Evolutionary conservation across 2,888 invertebrate species (phyloP).

Genomic region (Chymomyza fuscimana): DNA sequence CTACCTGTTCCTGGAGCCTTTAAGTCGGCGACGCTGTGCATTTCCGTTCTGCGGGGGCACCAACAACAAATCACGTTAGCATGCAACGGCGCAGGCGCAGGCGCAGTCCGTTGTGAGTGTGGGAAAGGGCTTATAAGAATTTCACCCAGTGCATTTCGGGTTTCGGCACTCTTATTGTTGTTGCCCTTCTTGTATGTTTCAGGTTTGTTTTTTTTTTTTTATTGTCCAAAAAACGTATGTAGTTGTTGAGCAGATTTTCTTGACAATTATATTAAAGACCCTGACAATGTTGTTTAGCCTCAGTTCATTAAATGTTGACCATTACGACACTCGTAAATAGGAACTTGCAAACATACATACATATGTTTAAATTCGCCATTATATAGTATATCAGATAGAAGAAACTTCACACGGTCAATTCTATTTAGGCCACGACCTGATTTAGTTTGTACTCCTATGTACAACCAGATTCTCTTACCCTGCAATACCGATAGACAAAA

Average conservation of each 20-base stretch:
- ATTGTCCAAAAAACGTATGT: conserved; percentile 26
- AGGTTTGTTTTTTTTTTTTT: conserved; percentile 52
- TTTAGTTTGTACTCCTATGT: conserved; percentile 48
- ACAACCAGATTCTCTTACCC: not conserved
- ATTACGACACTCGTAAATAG: not conserved
- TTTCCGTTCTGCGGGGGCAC: conserved; percentile 45
- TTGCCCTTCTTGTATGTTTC: conserved; percentile 31
- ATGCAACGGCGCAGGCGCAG: conserved; percentile 60
- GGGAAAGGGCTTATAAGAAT: conserved; percentile 73
- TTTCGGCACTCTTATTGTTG: conserved; percentile 36
- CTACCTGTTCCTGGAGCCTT: conserved; percentile 59
- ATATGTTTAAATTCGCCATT: too few relatives aligned
- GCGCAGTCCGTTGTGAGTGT: conserved; percentile 58
- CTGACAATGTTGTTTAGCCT: conserved; percentile 28
- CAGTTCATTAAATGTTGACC: conserved; percentile 51
- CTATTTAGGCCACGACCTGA: conserved; percentile 71
- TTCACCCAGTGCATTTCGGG: conserved; percentile 61
- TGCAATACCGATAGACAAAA: conserved; percentile 17
- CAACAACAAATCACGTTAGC: conserved; percentile 29
- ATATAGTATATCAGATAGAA: conserved; percentile 37
- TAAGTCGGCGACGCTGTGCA: conserved; percentile 60
- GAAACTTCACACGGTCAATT: conserved; percentile 63
- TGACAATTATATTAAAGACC: conserved; percentile 72
- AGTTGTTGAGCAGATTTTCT: conserved; percentile 61
- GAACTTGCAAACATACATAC: not conserved